Evolutionary conservation across 2,797 vertebrate species (phyloP).

Genomic region (Sciaenops ocellatus): DNA sequence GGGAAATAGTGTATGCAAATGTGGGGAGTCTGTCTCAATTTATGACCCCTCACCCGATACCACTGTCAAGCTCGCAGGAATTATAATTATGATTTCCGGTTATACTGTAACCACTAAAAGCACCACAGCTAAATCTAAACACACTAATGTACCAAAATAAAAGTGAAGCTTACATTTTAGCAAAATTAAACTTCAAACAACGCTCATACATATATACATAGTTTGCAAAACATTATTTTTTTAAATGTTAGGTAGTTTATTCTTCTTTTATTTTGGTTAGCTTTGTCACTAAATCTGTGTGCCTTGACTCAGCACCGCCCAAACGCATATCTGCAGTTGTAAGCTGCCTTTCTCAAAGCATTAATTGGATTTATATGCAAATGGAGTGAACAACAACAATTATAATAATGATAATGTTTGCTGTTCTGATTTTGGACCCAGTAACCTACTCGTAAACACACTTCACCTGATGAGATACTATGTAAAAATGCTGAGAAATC

Average conservation of each 20-base stretch:
- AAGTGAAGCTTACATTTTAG: not conserved
- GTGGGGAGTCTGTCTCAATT: constrained; percentile 73
- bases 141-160: too few relatives aligned
- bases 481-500: not conserved
- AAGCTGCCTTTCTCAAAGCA: not conserved
- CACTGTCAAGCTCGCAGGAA: constrained; percentile 56
- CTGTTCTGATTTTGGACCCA: not conserved
- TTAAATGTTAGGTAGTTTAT: not conserved
- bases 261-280: constrained; percentile 48
- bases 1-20: constrained; percentile 74
- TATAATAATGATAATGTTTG: not conserved
- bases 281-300: constrained; percentile 4
- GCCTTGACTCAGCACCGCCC: constrained; percentile 45
- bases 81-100: constrained; percentile 65
- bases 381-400: not conserved
- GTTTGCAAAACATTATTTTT: too few relatives aligned
- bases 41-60: constrained; percentile 83
- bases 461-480: not conserved
- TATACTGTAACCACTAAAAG: constrained; percentile 25
- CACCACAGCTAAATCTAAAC: not conserved
- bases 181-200: not conserved
- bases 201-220: too few relatives aligned
- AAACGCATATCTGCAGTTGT: constrained; percentile 2
- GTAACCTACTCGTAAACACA: not conserved
- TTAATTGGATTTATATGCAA: not conserved